Base-by-base conservation (phyloP, 2,797 vertebrate genomes). In the Pogoniulus pusillus region DNA sequence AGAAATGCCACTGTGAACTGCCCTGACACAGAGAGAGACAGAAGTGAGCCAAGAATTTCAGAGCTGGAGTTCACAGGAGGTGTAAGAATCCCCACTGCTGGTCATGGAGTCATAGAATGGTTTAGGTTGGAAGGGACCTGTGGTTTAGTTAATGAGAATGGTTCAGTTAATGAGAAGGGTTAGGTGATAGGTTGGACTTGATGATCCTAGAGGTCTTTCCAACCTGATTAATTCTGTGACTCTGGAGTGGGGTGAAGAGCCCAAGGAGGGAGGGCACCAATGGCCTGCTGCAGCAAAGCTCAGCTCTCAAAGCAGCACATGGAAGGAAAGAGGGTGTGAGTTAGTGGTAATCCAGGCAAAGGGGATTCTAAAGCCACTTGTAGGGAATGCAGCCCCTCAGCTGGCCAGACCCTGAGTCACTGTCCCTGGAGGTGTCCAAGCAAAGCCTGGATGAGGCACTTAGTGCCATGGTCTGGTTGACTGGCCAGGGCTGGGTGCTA, bases 221-320 rank as follows among this genome's bases (percentile, higher is more conserved):
- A 39, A 15, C 15, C 39, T 39, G 39, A 35, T 37, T 37, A 35
- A 9, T 4, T 37, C 35, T 37, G 35, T 37, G 35, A 13, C 15
- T 39, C 39, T 39, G 39, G 11, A 34, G 7, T 1, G 2, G 26
- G 16, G 2, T 54, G 53, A 63, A 51, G 34, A 63, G n/a, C 14
- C 23, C 0, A 0, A 24, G 47, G 26, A 63, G 7, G 11, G 19
- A 34, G 8, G 16, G 63, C 3, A 7, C 59, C 3, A 0, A 1
- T 20, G 47, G 53, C 37, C n/a, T 76, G 53, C 4, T 39, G 39
- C 13, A 39, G 39, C 39, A 4, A 66, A 89, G 23, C 69, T 76
- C 47, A 74, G 60, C 23, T 2, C 1, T 41, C 49, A 64, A 13
- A 76, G 53, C 47, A 73, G 65, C n/a, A 24, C 17, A 32, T 51